phyloP scores from a whole-genome alignment of 2,888 invertebrate species.

The Odiellus spinosus region DNA sequence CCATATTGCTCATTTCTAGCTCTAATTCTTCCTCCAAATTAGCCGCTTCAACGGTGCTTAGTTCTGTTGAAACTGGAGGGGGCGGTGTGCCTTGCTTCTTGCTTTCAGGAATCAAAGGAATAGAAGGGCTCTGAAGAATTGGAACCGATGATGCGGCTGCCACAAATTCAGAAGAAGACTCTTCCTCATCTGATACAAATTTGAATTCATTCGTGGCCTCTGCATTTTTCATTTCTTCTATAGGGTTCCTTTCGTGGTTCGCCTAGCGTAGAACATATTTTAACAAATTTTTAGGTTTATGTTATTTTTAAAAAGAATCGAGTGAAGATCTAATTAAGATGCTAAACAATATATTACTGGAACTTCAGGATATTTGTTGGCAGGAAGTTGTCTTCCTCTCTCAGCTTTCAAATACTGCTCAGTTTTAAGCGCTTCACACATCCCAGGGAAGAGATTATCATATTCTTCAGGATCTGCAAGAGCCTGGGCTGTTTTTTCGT shows the following conservation, averaged over 20 bases:
- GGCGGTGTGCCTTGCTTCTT: conserved; percentile 13
- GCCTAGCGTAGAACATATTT: conserved; percentile 31
- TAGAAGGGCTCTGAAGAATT: too few species aligned
- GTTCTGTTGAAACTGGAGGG: neutral
- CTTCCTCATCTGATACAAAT: conserved; percentile 24
- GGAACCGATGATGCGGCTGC: too few species aligned
- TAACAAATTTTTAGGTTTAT: conserved; percentile 23
- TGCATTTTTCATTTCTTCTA: conserved; percentile 51
- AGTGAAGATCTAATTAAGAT: conserved; percentile 1
- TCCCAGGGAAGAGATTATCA: conserved; percentile 86
- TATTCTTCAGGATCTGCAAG: conserved; percentile 90
- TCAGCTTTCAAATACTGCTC: conserved; percentile 45
- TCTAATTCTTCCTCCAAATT: conserved; percentile 54
- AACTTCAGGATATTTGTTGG: conserved; percentile 38
- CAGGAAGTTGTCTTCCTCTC: conserved; percentile 36
- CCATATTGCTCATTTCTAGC: conserved; percentile 63
- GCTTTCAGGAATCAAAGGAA: conserved; percentile 6
- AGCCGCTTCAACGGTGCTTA: conserved; percentile 24
- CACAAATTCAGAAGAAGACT: neutral
- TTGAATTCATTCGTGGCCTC: conserved; percentile 39
- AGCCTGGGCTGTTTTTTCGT: conserved; percentile 81
- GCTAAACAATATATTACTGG: conserved; percentile 30
- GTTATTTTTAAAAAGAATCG: conserved; percentile 21
- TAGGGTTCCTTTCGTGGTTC: conserved; percentile 49
- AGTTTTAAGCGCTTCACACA: conserved; percentile 50